Evolutionary conservation across 2,113 vertebrate genomes (phyloP).

Genomic region (Anser brachyrhynchus): DNA sequence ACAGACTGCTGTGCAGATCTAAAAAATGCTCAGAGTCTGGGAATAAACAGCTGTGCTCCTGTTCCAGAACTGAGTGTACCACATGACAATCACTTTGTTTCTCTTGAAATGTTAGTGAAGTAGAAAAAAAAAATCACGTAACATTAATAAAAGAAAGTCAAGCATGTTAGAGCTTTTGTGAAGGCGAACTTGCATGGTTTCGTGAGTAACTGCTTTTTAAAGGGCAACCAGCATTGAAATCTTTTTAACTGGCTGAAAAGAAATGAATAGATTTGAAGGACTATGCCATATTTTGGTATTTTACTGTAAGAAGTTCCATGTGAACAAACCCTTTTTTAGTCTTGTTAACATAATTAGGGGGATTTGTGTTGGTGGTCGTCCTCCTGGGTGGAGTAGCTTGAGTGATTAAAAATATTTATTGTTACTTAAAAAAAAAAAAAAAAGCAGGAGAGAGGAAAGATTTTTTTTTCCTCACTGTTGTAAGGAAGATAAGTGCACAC

Average conservation of each 20-base stretch:
- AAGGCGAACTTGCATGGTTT: not conserved
- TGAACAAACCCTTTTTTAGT: not conserved
- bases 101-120: constrained; percentile 3
- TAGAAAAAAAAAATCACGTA: not conserved
- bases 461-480: not conserved
- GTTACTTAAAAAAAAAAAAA: not conserved
- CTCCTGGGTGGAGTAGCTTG: not conserved
- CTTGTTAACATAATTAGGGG: not conserved
- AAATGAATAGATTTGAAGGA: constrained; percentile 14
- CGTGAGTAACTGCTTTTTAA: constrained; percentile 8
- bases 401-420: not conserved
- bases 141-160: constrained; percentile 33
- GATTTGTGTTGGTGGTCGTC: not conserved
- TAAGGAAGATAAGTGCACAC: not conserved
- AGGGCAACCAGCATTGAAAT: not conserved
- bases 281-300: not conserved
- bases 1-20: not conserved
- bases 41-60: constrained; percentile 34
- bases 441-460: not conserved
- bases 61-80: not conserved
- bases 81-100: constrained; percentile 6
- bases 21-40: constrained; percentile 6
- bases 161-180: not conserved
- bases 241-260: not conserved
- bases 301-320: not conserved